Evolutionary conservation across 2,888 invertebrate species (phyloP).

Genomic region (Mantis religiosa): DNA sequence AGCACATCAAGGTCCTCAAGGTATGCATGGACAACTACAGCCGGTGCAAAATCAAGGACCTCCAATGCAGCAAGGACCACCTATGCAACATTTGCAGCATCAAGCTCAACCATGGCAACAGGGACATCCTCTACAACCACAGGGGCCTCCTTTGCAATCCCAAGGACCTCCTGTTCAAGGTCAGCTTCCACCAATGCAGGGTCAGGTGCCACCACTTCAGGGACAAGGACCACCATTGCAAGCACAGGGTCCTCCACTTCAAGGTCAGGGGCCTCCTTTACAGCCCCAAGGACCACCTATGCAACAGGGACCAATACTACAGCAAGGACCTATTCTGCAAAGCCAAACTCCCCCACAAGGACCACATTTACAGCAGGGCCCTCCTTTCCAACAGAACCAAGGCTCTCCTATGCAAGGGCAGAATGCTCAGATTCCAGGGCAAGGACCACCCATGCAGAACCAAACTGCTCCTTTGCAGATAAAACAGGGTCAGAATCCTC

Average conservation of each 20-base stretch:
- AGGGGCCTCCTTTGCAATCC: conserved; percentile 9
- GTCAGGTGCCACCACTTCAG: conserved; percentile 18
- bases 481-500: conserved; percentile 30
- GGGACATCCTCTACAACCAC: conserved; percentile 7
- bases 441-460: conserved; percentile 13
- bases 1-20: conserved; percentile 4
- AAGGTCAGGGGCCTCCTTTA: conserved; percentile 8
- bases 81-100: neutral
- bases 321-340: conserved; percentile 4
- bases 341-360: conserved; percentile 1
- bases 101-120: conserved; percentile 13
- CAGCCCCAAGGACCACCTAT: neutral
- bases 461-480: neutral
- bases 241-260: conserved; percentile 11
- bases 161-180: neutral
- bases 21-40: neutral
- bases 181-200: conserved; percentile 10
- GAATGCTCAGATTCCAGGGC: neutral
- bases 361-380: conserved; percentile 4
- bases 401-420: conserved; percentile 10
- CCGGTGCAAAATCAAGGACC: conserved; percentile 12
- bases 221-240: conserved; percentile 14
- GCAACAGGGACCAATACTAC: conserved; percentile 13
- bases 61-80: conserved; percentile 8
- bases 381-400: conserved; percentile 2